phyloP scores from a whole-genome alignment of 2,797 vertebrate genomes.

The Enteromius trimaculatus region DNA sequence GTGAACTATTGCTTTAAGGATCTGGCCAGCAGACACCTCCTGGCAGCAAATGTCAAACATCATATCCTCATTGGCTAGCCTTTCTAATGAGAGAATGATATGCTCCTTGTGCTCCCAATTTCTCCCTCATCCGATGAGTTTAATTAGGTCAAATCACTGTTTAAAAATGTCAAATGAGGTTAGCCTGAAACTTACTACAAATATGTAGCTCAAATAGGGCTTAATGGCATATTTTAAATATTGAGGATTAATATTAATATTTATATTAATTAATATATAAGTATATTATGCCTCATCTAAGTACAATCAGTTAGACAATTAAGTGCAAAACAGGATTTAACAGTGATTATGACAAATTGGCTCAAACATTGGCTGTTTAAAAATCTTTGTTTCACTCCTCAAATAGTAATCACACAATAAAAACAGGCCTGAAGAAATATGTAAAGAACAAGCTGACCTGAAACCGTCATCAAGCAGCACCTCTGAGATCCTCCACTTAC shows the following conservation, averaged over 20 bases:
- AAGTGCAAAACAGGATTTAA: not conserved
- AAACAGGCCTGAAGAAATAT: not conserved
- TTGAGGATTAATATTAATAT: not conserved
- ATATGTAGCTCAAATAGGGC: not conserved
- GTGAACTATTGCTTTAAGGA: not conserved
- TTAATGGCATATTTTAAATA: not conserved
- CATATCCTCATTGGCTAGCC: not conserved
- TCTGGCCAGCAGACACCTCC: not conserved
- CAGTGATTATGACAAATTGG: not conserved
- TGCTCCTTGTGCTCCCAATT: constrained; percentile 4
- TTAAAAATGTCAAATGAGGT: not conserved
- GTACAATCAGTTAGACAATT: not conserved
- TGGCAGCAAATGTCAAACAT: constrained; percentile 1
- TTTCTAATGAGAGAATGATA: not conserved
- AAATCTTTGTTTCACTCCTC: not conserved
- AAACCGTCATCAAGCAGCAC: not conserved
- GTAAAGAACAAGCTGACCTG: not conserved
- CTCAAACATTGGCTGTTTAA: not conserved
- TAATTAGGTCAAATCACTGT: not conserved
- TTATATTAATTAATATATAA: too few relatives aligned
- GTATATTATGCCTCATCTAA: not conserved
- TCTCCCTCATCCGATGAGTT: constrained; percentile 13
- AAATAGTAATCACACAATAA: not conserved
- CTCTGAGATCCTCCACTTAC: not conserved
- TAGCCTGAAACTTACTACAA: not conserved